These are phyloP conservation scores for Stenchaetothrips biformis DNA, from an alignment of 2,888 invertebrate genomes.

Conservation along the genomic window DNA sequence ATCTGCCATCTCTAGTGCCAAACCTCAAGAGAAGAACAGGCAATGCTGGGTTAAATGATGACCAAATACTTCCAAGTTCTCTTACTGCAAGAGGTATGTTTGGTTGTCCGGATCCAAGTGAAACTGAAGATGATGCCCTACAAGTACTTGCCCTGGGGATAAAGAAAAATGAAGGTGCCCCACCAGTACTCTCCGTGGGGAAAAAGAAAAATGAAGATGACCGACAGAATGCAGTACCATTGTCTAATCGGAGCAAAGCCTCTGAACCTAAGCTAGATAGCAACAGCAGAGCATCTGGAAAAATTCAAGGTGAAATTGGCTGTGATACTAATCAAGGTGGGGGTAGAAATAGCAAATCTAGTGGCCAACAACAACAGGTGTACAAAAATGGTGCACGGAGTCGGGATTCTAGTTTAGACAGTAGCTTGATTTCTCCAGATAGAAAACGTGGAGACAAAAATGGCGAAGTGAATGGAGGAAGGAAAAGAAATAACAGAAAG, in stretches of 20 bases:
- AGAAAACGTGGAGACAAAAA: conserved; percentile 31
- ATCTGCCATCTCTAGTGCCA: conserved; percentile 54
- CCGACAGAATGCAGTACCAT: conserved; percentile 41
- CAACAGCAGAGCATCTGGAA: conserved; percentile 43
- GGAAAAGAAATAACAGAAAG: neutral
- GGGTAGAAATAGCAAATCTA: conserved; percentile 37
- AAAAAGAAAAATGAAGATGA: too few relatives aligned
- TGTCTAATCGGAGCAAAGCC: too few relatives aligned
- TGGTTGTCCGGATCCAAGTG: conserved; percentile 27
- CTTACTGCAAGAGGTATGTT: conserved; percentile 7
- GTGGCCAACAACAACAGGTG: conserved; percentile 39
- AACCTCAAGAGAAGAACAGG: conserved; percentile 53
- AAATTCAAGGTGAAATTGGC: conserved; percentile 36
- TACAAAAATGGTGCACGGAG: conserved; percentile 30
- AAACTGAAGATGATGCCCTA: conserved; percentile 30
- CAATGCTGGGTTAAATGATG: conserved; percentile 50
- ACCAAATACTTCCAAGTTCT: conserved; percentile 31
- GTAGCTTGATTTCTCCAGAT: neutral
- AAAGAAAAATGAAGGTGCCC: neutral
- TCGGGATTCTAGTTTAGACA: neutral
- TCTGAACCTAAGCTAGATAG: conserved; percentile 40
- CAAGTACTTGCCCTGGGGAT: neutral
- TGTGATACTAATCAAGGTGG: conserved; percentile 38
- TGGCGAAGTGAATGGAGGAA: neutral
- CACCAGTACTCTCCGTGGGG: too few relatives aligned